Base-by-base conservation (phyloP, 35 echinoderm and acorn worm species). In the Strongylocentrotus purpuratus region DNA sequence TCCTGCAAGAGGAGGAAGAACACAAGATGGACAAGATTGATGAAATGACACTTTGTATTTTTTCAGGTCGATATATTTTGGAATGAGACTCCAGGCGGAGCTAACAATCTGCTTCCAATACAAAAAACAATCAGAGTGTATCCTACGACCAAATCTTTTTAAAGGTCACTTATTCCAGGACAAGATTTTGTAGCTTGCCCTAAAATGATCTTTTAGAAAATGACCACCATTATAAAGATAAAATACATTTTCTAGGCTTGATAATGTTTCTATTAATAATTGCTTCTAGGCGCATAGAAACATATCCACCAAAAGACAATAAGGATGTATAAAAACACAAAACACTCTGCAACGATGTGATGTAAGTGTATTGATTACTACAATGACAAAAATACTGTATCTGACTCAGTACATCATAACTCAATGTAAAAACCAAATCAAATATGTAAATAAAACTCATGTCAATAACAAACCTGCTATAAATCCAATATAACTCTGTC, bases 1-100 rank as follows among this genome's bases (percentile, higher is more conserved):
- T 85, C 33, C 98, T 99, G 94, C 12, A 86, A 9, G 93, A 59
- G 92, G 65, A 94, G 31, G 20, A 95, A 33, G 94, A 95, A 1
- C 52, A 59, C 9, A 78, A 78, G 65, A n/a, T n/a, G 4, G 0
- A 78, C 2, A 8, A 78, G 65, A 78, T 78, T 22, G 65, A 78
- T 28, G 20, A 78, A 78, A 78, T 28, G 22, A 28, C 65, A 78
- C 65, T 22, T 78, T n/a, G 2, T 28, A 28, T 78, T n/a, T 71
- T 78, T 78, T 78, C 65, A 28, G 65, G 65, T 78, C 65, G 25
- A 78, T 78, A 78, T 78, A 78, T 28, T 25, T 28, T 78, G 65
- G 6, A 28, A n/a, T 78, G 25, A 78, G 65, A 78, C 65, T 78
- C 28, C 22, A n/a, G 25, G 65, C 65, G 20, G 65, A 78, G 28